phyloP scores from a whole-genome alignment of 2,797 vertebrate species.

The Columba guinea region DNA sequence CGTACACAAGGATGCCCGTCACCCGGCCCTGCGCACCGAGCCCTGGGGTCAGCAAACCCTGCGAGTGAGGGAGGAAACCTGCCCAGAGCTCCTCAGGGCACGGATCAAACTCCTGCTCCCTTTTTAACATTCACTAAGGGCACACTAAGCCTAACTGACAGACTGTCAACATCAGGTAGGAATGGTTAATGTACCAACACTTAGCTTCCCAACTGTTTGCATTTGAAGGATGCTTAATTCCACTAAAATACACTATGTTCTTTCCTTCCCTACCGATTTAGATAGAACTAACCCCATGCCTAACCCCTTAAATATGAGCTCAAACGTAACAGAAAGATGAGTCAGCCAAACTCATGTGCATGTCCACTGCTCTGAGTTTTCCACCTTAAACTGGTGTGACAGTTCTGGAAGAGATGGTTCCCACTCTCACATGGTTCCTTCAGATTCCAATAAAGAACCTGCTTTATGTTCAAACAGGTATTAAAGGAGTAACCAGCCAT shows the following conservation, averaged over 20 bases:
- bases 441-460: background rate
- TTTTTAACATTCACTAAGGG: background rate
- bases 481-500: background rate
- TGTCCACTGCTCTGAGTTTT: fast-evolving
- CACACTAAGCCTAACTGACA: background rate
- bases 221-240: background rate
- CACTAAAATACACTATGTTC: background rate
- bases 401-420: background rate
- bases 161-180: background rate
- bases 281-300: background rate
- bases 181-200: fast-evolving
- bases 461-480: background rate
- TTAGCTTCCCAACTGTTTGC: background rate
- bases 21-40: background rate
- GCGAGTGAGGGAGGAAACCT: background rate
- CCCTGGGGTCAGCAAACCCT: too few relatives aligned
- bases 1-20: background rate
- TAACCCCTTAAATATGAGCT: background rate
- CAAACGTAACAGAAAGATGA: background rate
- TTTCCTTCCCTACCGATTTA: background rate
- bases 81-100: background rate
- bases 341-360: background rate
- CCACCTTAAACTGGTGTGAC: background rate
- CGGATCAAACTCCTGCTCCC: background rate
- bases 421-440: fast-evolving